Evolutionary conservation across 2,888 invertebrate species (phyloP), one percentile per base, ranked within the genome.

Genomic region (Chymomyza amoena): DNA sequence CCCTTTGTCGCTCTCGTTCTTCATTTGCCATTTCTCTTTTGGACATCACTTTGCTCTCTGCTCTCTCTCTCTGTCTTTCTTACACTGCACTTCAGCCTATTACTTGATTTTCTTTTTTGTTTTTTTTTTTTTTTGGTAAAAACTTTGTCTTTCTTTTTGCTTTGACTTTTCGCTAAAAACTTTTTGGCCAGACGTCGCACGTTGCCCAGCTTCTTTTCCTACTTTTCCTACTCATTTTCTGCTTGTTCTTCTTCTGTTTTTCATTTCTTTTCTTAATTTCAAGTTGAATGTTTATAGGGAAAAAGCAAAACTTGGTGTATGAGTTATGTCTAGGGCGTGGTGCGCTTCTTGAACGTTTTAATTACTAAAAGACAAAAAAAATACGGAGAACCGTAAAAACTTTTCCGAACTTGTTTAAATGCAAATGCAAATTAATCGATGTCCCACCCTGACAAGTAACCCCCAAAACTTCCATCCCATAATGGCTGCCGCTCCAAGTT

Each of bases 381-480:
- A 16, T 18, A 54, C 54, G 28, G 6, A 32, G 32, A 32, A 32
- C 32, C 32, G 32, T 32, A 32, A 7, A 32, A 32, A 32, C 13
- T 45, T 45, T 45, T 10, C 13, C 39, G 13, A 45, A 45, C 68
- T 61, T 64, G 67, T 66, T 62, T 69, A 70, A 70, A 45, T 45
- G 80, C 69, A 76, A 78, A 84, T 84, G 85, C 85, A 84, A 87
- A 84, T 83, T 84, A 87, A 83, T 84, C 83, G 87, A 84, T 84
- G 87, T 79, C 83, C 77, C 54, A 45, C 13, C 13, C 39, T 3
- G 2, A 10, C n/a, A 45, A 13, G 10, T 45, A 13, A 4, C 39
- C 10, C 39, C 39, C 39, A 45, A 45, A 13, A 45, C 39, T 45
- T 45, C 13, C 39, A 45, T 13, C 13, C 39, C 39, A 10, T 45